Percentiles rank a stretch among this genome's conserved stretches.
phyloP scores from a whole-genome alignment of 2,888 invertebrate genomes.

The Tethea ocularis region DNA sequence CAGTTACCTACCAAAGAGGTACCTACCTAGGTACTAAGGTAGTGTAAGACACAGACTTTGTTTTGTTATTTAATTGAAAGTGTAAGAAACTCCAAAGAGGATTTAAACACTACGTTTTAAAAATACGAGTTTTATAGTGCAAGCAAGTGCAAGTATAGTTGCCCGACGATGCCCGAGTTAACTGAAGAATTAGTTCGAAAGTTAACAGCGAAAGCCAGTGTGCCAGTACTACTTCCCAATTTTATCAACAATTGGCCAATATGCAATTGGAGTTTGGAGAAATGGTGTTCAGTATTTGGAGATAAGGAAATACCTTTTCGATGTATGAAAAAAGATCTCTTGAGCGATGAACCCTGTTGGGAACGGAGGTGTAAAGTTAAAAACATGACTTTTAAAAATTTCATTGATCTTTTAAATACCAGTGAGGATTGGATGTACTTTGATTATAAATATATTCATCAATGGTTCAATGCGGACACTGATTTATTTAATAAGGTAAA shows the following conservation, averaged over 20 bases:
- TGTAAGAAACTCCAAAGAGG: too few species aligned
- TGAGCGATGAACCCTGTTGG: slow-evolving; percentile 88
- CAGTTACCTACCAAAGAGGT: too few species aligned
- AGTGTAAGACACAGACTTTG: too few species aligned
- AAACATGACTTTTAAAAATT: slow-evolving; percentile 85
- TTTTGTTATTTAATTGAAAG: too few species aligned
- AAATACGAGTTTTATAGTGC: too few species aligned
- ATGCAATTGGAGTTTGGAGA: slow-evolving; percentile 83
- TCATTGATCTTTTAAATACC: slow-evolving; percentile 71
- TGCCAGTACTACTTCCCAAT: slow-evolving; percentile 82
- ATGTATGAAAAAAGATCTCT: slow-evolving; percentile 61
- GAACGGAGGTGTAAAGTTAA: slow-evolving; percentile 87
- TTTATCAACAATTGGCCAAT: slow-evolving; percentile 83
- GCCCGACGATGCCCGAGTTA: slow-evolving; percentile 50
- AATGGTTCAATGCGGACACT: slow-evolving; percentile 85
- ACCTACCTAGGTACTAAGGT: too few species aligned
- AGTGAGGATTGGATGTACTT: slow-evolving; percentile 89
- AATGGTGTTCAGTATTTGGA: slow-evolving; percentile 84
- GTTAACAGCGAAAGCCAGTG: slow-evolving; percentile 48
- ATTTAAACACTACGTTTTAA: too few species aligned
- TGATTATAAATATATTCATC: slow-evolving; percentile 92
- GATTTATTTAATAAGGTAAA: slow-evolving; percentile 84
- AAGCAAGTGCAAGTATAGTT: too few species aligned
- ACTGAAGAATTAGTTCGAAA: slow-evolving; percentile 54
- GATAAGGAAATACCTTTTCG: slow-evolving; percentile 84